These are phyloP conservation scores for Rhinolophus sinicus DNA, from an alignment of 2,113 vertebrate genomes.

Conservation along the genomic window DNA sequence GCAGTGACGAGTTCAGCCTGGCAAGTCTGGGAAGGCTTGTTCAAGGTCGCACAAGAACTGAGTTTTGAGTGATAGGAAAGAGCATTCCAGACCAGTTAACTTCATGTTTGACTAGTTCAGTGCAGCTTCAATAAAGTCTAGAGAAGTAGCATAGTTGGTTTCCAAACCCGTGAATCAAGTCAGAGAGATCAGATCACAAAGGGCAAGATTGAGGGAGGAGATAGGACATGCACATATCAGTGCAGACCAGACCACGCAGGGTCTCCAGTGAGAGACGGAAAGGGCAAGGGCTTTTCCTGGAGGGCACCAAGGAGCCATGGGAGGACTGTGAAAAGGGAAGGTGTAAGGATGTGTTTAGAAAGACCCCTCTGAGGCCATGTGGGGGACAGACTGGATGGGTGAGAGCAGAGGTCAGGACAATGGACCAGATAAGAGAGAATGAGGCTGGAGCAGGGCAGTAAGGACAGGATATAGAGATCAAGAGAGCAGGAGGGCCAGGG, in stretches of 20 bases:
- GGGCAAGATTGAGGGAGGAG: background rate
- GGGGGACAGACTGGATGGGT: fast-evolving
- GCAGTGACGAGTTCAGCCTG: fast-evolving
- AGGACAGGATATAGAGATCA: background rate
- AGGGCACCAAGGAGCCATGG: background rate
- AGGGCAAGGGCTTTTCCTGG: background rate
- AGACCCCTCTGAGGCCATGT: background rate
- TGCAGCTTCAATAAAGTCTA: background rate
- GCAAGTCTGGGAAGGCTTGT: too few species aligned
- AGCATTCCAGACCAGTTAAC: background rate
- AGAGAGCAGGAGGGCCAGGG: too few species aligned
- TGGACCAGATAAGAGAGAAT: background rate
- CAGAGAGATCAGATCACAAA: background rate
- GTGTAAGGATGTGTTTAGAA: background rate
- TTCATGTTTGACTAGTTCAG: background rate
- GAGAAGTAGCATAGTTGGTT: background rate
- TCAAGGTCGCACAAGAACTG: background rate
- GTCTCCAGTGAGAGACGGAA: background rate
- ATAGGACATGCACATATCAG: too few species aligned
- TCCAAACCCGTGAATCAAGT: background rate
- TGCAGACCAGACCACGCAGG: background rate
- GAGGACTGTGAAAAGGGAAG: background rate
- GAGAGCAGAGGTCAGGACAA: background rate
- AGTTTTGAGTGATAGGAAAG: background rate
- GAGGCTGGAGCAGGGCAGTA: too few species aligned